Evolutionary conservation across 2,113 vertebrate species (phyloP).

Genomic region (Pluvianellus socialis): DNA sequence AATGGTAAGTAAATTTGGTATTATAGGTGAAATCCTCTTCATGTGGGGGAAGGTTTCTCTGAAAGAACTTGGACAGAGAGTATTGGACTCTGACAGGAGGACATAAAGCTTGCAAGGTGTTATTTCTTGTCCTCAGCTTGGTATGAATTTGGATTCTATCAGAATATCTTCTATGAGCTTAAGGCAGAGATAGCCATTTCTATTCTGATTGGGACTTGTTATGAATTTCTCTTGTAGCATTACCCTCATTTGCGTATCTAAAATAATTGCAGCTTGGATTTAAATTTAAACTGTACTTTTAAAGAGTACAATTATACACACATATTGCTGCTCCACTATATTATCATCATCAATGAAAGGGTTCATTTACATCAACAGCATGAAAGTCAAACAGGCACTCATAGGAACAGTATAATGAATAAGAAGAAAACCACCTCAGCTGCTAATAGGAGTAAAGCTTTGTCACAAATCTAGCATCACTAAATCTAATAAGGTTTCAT

Average conservation of each 20-base stretch:
- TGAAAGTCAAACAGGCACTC: slow-evolving; percentile 45
- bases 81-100: not conserved
- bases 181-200: not conserved
- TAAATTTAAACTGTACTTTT: slow-evolving; percentile 44
- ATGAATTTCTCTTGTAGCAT: not conserved
- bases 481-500: not conserved
- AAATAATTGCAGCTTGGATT: slow-evolving; percentile 42
- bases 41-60: not conserved
- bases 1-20: not conserved
- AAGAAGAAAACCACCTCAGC: not conserved
- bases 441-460: not conserved
- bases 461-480: not conserved
- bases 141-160: not conserved
- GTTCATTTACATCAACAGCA: slow-evolving; percentile 48
- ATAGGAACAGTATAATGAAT: not conserved
- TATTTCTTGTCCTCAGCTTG: not conserved
- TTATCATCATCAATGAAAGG: slow-evolving; percentile 49
- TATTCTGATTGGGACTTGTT: not conserved
- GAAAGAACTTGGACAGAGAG: not conserved
- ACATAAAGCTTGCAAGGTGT: not conserved
- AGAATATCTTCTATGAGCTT: not conserved
- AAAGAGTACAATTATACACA: slow-evolving; percentile 39
- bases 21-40: not conserved
- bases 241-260: slow-evolving; percentile 29
- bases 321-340: slow-evolving; percentile 4